Percentiles rank a stretch among this genome's conserved stretches.
phyloP scores from a whole-genome alignment of 2,888 invertebrate species.

The Abrostola tripartita region DNA sequence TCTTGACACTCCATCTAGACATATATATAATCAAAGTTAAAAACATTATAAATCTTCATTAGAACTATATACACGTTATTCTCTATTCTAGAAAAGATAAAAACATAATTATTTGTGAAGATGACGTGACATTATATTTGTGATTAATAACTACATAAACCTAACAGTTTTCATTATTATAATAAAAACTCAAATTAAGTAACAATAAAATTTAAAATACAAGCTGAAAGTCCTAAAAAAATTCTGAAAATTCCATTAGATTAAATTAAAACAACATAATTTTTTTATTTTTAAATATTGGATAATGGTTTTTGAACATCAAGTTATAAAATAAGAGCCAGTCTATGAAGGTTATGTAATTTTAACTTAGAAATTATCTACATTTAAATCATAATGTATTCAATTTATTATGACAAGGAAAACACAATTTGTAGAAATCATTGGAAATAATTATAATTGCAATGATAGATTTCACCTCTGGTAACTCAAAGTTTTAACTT shows the following conservation, averaged over 20 bases:
- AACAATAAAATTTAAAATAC: not conserved
- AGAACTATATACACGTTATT: no score
- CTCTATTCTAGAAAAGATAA: no score
- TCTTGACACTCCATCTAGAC: no score
- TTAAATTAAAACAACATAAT: not conserved
- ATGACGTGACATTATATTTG: no score
- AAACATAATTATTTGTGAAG: no score
- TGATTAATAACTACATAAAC: no score
- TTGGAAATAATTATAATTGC: not conserved
- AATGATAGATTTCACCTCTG: not conserved
- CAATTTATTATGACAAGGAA: not conserved
- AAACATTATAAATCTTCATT: no score
- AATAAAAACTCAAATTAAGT: not conserved
- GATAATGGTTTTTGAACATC: not conserved
- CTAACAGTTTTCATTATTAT: no score
- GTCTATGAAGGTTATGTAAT: not conserved
- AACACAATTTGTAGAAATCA: not conserved
- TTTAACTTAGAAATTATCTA: no score
- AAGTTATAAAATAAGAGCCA: not conserved
- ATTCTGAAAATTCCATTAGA: not conserved
- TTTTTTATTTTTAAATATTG: not conserved
- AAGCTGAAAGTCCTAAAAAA: not conserved
- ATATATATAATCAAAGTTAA: no score
- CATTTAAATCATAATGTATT: no score
- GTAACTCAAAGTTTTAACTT: conserved; percentile 7